Evolutionary conservation across 2,797 vertebrate genomes (phyloP).

Genomic region (Zalophus californianus): DNA sequence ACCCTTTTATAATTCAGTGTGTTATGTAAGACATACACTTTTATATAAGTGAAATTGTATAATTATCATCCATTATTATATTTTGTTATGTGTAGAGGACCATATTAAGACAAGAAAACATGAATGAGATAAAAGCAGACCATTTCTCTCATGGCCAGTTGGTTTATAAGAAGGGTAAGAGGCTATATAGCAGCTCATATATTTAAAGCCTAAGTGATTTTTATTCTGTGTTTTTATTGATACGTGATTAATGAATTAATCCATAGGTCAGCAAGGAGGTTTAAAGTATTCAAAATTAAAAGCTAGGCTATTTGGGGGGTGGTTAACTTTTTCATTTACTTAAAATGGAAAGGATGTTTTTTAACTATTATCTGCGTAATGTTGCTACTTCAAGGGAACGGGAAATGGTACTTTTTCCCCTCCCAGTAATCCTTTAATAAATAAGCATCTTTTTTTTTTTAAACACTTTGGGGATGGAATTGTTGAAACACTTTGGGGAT

Average conservation of each 20-base stretch:
- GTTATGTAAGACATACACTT: neutral
- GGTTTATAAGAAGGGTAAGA: conserved; percentile 43
- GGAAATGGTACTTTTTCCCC: neutral
- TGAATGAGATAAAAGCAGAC: conserved; percentile 6
- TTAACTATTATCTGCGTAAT: neutral
- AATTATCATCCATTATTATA: neutral
- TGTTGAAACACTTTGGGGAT: neutral
- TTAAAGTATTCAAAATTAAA: conserved; percentile 58
- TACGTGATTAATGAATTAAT: conserved; percentile 33
- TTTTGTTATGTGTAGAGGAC: conserved; percentile 1
- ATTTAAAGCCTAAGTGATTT: conserved; percentile 23
- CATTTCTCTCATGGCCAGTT: neutral
- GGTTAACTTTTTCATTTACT: conserved; percentile 34
- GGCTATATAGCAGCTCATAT: neutral
- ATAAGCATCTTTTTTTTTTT: neutral
- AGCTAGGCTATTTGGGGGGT: neutral
- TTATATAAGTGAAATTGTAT: conserved; percentile 8
- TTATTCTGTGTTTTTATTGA: conserved; percentile 60
- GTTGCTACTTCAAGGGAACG: neutral
- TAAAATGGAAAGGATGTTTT: conserved; percentile 15
- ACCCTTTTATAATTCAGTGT: neutral
- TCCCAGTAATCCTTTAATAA: neutral
- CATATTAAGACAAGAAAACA: conserved; percentile 38
- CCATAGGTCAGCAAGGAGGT: conserved; percentile 11
- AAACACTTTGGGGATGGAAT: too few species aligned